Evolutionary conservation across 2,113 vertebrate species (phyloP).

Genomic region (Thunnus maccoyii): DNA sequence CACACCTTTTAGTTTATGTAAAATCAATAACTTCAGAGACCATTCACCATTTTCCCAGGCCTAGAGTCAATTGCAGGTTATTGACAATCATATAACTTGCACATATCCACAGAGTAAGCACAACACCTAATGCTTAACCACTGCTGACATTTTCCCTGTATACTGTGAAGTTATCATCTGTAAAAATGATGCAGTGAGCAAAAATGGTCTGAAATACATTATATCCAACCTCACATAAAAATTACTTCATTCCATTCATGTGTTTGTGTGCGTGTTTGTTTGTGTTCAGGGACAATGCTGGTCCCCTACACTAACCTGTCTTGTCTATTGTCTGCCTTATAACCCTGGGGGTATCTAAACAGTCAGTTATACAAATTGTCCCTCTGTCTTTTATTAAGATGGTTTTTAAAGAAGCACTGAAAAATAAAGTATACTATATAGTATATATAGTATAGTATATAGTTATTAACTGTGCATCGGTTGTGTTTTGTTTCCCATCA

Average conservation of each 20-base stretch:
- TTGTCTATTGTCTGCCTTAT: constrained; percentile 32
- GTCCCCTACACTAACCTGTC: constrained; percentile 47
- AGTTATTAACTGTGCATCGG: no score
- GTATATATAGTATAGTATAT: not conserved
- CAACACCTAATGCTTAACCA: not conserved
- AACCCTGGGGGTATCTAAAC: constrained; percentile 34
- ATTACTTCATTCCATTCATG: not conserved
- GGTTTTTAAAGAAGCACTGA: constrained; percentile 34
- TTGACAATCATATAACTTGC: constrained; percentile 1
- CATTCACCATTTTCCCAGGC: constrained; percentile 20
- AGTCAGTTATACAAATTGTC: constrained; percentile 51
- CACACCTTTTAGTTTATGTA: constrained; percentile 24
- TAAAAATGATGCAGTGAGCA: constrained; percentile 4
- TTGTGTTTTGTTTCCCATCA: no score
- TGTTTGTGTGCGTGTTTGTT: constrained; percentile 18
- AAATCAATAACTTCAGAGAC: constrained; percentile 42
- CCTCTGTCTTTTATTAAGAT: not conserved
- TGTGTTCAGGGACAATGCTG: constrained; percentile 34
- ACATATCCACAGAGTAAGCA: constrained; percentile 2
- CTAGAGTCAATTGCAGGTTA: constrained; percentile 19
- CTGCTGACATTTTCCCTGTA: not conserved
- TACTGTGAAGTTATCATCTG: not conserved
- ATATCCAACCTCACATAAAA: not conserved
- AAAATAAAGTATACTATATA: not conserved
- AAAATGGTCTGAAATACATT: constrained; percentile 4